A percentile compares a stretch with the other conserved stretches of the same genome.
phyloP scores from a whole-genome alignment of 2,888 invertebrate genomes.

The Mimas tiliae region DNA sequence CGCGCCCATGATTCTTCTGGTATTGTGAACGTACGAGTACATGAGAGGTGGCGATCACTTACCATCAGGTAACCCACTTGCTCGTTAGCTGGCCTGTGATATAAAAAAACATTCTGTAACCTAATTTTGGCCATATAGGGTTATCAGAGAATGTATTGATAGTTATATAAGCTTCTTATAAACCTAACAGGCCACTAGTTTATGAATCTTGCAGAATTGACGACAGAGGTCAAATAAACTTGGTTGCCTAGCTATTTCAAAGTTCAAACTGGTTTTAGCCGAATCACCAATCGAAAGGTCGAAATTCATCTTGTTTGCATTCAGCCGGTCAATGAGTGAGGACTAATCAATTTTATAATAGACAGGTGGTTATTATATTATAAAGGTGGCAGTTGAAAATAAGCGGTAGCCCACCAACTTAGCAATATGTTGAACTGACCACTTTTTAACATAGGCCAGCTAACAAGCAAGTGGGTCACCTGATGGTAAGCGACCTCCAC shows the following conservation, averaged over 20 bases:
- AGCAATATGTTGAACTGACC: too few relatives aligned
- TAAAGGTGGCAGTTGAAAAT: too few relatives aligned
- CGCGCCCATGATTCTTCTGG: too few relatives aligned
- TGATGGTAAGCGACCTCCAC: too few relatives aligned
- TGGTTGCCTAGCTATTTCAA: constrained; percentile 20
- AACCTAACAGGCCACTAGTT: background rate
- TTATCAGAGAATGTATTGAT: background rate
- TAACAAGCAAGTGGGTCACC: too few relatives aligned
- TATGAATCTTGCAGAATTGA: constrained; percentile 12
- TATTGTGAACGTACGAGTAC: too few relatives aligned
- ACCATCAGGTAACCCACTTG: too few relatives aligned
- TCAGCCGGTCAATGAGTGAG: background rate
- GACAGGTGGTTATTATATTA: constrained; percentile 4
- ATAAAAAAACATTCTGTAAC: too few relatives aligned
- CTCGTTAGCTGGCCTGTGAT: too few relatives aligned
- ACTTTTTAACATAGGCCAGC: too few relatives aligned
- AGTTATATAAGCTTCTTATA: background rate
- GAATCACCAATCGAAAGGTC: constrained; percentile 23
- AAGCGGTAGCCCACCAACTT: too few relatives aligned
- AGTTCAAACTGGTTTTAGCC: constrained; percentile 26
- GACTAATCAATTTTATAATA: constrained; percentile 18
- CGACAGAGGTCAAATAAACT: constrained; percentile 22
- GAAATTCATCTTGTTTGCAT: constrained; percentile 16
- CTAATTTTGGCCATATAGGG: background rate
- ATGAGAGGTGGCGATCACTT: too few relatives aligned